A percentile compares a stretch with the other conserved stretches of the same genome.
phyloP scores from a whole-genome alignment of 2,888 invertebrate genomes.

The Chrysotoxum bicinctum region DNA sequence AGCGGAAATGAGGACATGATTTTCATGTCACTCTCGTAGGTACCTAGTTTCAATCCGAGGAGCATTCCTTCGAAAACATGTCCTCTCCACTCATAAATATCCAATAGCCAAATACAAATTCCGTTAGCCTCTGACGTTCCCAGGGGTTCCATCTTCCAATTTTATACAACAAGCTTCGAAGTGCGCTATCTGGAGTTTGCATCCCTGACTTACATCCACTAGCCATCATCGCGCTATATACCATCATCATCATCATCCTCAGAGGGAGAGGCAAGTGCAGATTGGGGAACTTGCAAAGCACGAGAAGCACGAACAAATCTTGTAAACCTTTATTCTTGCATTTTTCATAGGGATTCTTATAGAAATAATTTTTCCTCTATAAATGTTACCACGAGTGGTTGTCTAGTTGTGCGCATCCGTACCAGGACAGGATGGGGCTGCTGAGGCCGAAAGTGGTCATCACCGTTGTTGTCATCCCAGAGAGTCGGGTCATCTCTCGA shows the following conservation, averaged over 20 bases:
- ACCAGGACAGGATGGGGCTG: constrained; percentile 1
- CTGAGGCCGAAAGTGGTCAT: constrained; percentile 67
- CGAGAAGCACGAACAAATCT: constrained; percentile 72
- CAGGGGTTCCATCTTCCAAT: constrained; percentile 57
- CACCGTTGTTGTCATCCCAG: constrained; percentile 70
- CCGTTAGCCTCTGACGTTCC: constrained; percentile 71
- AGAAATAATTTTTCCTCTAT: constrained; percentile 69
- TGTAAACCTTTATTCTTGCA: constrained; percentile 71
- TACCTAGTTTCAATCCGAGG: constrained; percentile 45
- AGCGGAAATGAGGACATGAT: constrained; percentile 72
- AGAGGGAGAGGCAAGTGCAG: constrained; percentile 6
- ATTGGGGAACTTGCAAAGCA: constrained; percentile 49
- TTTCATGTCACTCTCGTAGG: constrained; percentile 67
- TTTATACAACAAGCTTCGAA: constrained; percentile 41
- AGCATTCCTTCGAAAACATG: constrained; percentile 54
- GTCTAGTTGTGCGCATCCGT: constrained; percentile 64
- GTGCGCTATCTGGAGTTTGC: constrained; percentile 67
- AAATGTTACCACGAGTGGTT: constrained; percentile 65
- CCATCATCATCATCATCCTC: not conserved
- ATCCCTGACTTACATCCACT: constrained; percentile 57
- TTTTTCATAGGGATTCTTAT: constrained; percentile 71
- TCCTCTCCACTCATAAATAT: constrained; percentile 71
- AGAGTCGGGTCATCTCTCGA: constrained; percentile 63
- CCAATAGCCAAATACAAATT: constrained; percentile 73
- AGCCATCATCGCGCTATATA: constrained; percentile 11